Evolutionary conservation across 1,140 invertebrate genomes (phyloP), one percentile per base, ranked within the genome.

Genomic region (Halesus radiatus): DNA sequence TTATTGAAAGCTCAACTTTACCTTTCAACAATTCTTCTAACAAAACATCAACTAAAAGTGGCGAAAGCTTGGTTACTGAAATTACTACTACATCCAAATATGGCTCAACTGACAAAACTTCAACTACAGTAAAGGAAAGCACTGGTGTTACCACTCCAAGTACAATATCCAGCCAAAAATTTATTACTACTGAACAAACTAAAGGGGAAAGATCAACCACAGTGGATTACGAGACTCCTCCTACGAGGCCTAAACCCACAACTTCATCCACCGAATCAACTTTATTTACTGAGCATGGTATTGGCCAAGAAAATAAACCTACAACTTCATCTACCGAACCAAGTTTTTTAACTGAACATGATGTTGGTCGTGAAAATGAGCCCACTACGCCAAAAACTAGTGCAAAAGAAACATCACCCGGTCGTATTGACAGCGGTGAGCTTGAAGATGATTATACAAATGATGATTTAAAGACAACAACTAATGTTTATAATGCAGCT

Each of bases 381-480:
- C 6, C 29, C 22, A 66, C 62, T n/a, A 23, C 62, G 15, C n/a
- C 16, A 66, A 56, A n/a, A 56, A 56, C 54, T 18, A n/a, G 10
- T 56, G 54, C 26, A 45, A 37, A 32, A 15, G 29, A 16, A 16
- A 32, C 29, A 37, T 45, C 62, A 66, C 15, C 23, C 3, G 26
- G 16, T n/a, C n/a, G 4, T n/a, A 20, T n/a, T 66, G 62, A 66
- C n/a, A 32, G 26, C 52, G 37, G 23, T 72, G 68, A 72, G 6
- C 53, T 52, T 23, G 68, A 72, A 52, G 37, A 72, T 66, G 62
- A 66, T 66, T 66, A 16, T 62, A 16, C 10, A 58, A 45, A 45
- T 76, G 29, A 62, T 37, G 56, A 76, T 64, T 29, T 50, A 26
- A 15, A 45, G 20, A 76, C 60, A 64, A 64, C 54, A 22, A 64